Base-by-base conservation (phyloP, 2,113 vertebrate species). In the Azemiops feae region DNA sequence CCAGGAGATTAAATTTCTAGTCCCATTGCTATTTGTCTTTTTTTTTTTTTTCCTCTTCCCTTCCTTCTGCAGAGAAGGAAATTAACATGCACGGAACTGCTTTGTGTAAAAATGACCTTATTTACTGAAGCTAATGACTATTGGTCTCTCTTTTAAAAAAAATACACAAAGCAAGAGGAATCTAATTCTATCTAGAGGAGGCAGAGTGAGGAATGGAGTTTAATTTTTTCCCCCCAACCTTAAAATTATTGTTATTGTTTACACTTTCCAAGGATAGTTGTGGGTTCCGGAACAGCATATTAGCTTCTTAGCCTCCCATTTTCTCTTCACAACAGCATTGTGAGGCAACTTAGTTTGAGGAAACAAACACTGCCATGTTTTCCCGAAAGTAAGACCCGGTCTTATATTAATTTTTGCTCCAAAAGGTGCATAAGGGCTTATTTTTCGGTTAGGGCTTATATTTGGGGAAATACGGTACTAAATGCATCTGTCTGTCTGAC, bases 111-210 rank as follows among this genome's bases (percentile, higher is more conserved):
- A 57, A 93, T 60, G 86, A 88, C 43, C 87, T 93, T 93, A 89
- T 58, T 89, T 95, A 85, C 95, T 89, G 94, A 95, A 96, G 94
- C 94, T 96, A 96, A 96, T 95, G 95, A 92, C 89, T 69, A 90
- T 94, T 95, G n/a, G 9, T 6, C 93, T 25, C 43, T 16, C 18
- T 52, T 25, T 39, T 16, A 16, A 52, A 88, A 2, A 10, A 16
- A 3, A 45, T 16, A 20, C 64, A 58, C 12, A 27, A 30, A 92
- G 20, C 47, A 91, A 94, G 96, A 95, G 95, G 90, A 95, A 95
- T 93, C 93, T 91, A 90, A 94, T 93, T 88, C 52, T 95, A 93
- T 95, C 47, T 57, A 91, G 92, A 94, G 90, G 81, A 5, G 81
- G 95, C 93, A 81, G 86, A 92, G 58, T 50, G 93, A 55, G 93